Evolutionary conservation across 2,797 vertebrate genomes (phyloP).

Genomic region (Malacoctenus gilli): DNA sequence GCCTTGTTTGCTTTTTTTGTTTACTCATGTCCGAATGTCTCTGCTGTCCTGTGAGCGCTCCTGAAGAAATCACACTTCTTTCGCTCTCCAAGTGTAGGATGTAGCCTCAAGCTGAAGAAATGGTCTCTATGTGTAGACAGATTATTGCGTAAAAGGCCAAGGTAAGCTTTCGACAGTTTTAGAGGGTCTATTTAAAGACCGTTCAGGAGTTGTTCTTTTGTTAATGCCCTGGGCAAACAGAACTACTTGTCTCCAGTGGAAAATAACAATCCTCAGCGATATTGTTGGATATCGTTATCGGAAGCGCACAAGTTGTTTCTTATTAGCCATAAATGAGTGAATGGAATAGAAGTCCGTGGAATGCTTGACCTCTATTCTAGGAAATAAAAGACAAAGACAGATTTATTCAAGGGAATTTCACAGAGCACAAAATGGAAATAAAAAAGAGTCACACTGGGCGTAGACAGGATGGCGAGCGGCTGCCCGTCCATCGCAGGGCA

Average conservation of each 20-base stretch:
- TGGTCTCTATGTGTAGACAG: conserved; percentile 39
- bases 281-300: conserved; percentile 7
- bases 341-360: conserved; percentile 5
- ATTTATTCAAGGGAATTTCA: too few species aligned
- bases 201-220: conserved; percentile 52
- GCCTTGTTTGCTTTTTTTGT: conserved; percentile 70
- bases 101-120: conserved; percentile 55
- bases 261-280: conserved; percentile 15
- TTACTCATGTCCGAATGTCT: conserved; percentile 41
- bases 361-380: not conserved
- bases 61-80: conserved; percentile 55
- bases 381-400: not conserved
- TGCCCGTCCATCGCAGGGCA: too few species aligned
- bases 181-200: conserved; percentile 60
- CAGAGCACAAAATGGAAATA: too few species aligned
- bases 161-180: conserved; percentile 50
- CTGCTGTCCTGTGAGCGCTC: conserved; percentile 33
- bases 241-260: conserved; percentile 36
- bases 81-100: conserved; percentile 42
- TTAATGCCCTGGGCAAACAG: conserved; percentile 41
- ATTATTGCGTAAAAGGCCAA: conserved; percentile 56
- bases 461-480: too few species aligned
- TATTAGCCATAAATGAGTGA: conserved; percentile 17
- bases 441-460: too few species aligned
- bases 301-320: conserved; percentile 21